Evolutionary conservation across 1,140 invertebrate genomes (phyloP).

Genomic region (Dendrolimus punctatus): DNA sequence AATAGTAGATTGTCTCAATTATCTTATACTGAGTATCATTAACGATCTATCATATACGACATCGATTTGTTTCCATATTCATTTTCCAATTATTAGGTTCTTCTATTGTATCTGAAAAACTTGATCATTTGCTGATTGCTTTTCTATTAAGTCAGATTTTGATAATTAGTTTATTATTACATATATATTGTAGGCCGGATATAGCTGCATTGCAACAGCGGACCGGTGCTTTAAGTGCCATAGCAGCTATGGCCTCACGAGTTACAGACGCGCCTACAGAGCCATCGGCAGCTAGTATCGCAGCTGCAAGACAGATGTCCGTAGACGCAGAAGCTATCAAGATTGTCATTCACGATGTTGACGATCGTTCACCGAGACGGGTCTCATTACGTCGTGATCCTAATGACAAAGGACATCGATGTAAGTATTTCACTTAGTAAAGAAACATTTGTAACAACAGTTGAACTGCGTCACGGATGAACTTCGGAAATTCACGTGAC

Average conservation of each 20-base stretch:
- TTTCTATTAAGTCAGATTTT: conserved; percentile 1
- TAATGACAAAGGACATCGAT: conserved; percentile 88
- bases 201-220: conserved; percentile 79
- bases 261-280: conserved; percentile 27
- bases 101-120: too few relatives aligned
- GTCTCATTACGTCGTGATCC: conserved; percentile 85
- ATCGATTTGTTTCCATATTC: too few relatives aligned
- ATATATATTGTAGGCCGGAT: conserved; percentile 81
- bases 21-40: too few relatives aligned
- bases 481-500: too few relatives aligned
- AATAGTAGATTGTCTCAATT: too few relatives aligned
- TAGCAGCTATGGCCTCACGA: conserved; percentile 40
- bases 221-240: conserved; percentile 47
- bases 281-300: conserved; percentile 28
- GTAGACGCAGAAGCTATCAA: conserved; percentile 93
- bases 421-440: conserved; percentile 73
- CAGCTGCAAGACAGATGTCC: conserved; percentile 81
- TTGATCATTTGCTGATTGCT: conserved; percentile 1
- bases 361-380: conserved; percentile 81
- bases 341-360: conserved; percentile 94
- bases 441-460: neutral
- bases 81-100: too few relatives aligned
- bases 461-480: too few relatives aligned
- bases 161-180: too few relatives aligned
- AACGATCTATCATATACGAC: too few relatives aligned